Evolutionary conservation across 2,797 vertebrate species (phyloP).

Genomic region (Loriculus beryllinus): DNA sequence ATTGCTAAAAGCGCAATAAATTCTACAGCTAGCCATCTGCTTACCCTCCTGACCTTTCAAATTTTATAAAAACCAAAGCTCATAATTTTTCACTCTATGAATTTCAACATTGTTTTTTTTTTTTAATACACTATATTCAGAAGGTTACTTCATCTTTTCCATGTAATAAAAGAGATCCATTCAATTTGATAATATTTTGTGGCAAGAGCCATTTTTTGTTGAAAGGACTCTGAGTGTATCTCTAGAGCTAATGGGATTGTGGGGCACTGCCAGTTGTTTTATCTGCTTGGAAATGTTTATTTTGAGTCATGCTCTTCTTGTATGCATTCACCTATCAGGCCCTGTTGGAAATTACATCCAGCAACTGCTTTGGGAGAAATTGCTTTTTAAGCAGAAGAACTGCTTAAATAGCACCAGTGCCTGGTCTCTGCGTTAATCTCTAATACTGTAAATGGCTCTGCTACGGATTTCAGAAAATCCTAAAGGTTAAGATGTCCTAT

Average conservation of each 20-base stretch:
- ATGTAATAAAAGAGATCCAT: slow-evolving; percentile 29
- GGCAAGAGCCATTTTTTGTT: neutral
- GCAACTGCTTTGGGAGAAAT: neutral
- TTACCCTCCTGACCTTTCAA: slow-evolving; percentile 74
- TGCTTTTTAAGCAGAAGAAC: neutral
- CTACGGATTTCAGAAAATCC: neutral
- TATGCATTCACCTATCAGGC: neutral
- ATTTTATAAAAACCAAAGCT: slow-evolving; percentile 64
- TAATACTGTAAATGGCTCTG: neutral
- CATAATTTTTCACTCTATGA: slow-evolving; percentile 66
- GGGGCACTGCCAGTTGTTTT: neutral
- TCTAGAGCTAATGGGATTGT: slow-evolving; percentile 49
- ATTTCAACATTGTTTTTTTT: slow-evolving; percentile 30
- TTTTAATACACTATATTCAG: slow-evolving; percentile 34
- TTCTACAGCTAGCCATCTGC: slow-evolving; percentile 74
- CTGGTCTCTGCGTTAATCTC: neutral
- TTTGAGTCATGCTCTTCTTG: neutral
- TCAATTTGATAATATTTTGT: slow-evolving; percentile 43
- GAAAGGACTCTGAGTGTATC: slow-evolving; percentile 28
- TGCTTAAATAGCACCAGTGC: neutral
- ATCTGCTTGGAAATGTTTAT: neutral
- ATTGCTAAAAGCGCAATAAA: slow-evolving; percentile 70
- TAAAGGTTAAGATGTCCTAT: neutral
- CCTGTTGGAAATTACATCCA: slow-evolving; percentile 1
- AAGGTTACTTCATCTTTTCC: slow-evolving; percentile 51